Evolutionary conservation across 2,888 invertebrate species (phyloP).

Genomic region (Mesoligia furuncula): DNA sequence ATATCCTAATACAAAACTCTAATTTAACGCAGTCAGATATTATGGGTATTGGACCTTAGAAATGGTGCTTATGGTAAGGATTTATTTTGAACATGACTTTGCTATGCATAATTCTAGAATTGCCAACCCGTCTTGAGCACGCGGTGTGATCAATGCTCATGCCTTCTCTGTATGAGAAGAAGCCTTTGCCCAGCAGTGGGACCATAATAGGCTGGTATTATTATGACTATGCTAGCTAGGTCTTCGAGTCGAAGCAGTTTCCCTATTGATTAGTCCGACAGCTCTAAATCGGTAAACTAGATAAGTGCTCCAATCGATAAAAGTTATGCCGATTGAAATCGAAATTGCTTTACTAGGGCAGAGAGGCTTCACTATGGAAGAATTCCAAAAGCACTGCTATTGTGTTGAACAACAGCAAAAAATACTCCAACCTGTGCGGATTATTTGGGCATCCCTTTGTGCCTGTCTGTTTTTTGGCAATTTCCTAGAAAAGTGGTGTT

Average conservation of each 20-base stretch:
- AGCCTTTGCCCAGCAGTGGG: not conserved
- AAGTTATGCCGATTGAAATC: slow-evolving; percentile 50
- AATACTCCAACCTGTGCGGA: slow-evolving; percentile 26
- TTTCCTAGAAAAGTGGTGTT: slow-evolving; percentile 28
- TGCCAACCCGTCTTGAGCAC: not conserved
- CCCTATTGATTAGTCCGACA: slow-evolving; percentile 33
- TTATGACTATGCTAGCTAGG: not conserved
- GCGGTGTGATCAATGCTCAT: not conserved
- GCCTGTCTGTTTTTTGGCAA: slow-evolving; percentile 4
- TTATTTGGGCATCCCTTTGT: slow-evolving; percentile 46
- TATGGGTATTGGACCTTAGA: not conserved
- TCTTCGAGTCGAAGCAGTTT: slow-evolving; percentile 23
- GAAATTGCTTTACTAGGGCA: slow-evolving; percentile 51
- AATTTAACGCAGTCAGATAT: slow-evolving; percentile 38
- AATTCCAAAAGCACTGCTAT: slow-evolving; percentile 23
- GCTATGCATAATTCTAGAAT: not conserved
- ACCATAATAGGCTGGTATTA: not conserved
- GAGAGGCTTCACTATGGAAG: slow-evolving; percentile 18
- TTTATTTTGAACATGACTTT: slow-evolving; percentile 10
- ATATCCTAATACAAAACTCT: slow-evolving; percentile 37
- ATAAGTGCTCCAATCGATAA: slow-evolving; percentile 54
- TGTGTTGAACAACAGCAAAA: slow-evolving; percentile 48
- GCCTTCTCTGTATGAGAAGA: not conserved
- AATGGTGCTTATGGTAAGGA: not conserved
- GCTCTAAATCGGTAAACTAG: slow-evolving; percentile 41